phyloP scores from a whole-genome alignment of 2,113 vertebrate species.

The Cygnus buccinator region DNA sequence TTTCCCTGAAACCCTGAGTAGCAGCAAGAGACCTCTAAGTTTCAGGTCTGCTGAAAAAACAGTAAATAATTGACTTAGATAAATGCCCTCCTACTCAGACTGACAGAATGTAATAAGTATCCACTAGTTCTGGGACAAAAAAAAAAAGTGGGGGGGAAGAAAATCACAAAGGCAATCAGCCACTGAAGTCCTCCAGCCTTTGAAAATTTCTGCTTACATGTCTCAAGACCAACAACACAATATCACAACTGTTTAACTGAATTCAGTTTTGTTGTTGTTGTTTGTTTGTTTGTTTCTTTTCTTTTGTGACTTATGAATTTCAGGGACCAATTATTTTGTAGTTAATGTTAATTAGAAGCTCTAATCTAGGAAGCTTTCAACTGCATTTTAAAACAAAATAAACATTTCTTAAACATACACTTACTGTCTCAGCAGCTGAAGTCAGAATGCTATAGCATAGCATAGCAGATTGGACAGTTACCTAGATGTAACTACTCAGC shows the following conservation, averaged over 20 bases:
- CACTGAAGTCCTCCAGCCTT: neutral
- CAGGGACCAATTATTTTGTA: neutral
- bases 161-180: neutral
- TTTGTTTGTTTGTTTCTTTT: neutral
- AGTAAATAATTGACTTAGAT: constrained; percentile 1
- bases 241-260: neutral
- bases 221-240: neutral
- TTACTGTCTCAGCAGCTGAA: neutral
- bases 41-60: neutral
- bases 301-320: neutral
- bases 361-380: neutral
- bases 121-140: neutral
- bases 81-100: neutral
- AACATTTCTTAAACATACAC: neutral
- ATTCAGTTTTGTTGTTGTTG: neutral
- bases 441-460: neutral
- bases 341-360: neutral
- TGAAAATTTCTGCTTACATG: neutral
- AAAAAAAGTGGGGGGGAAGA: neutral
- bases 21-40: neutral
- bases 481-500: neutral
- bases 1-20: neutral
- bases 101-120: constrained; percentile 13
- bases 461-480: neutral
- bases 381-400: neutral